A percentile compares a stretch with the other conserved stretches of the same genome.
These are phyloP conservation scores for Eremophila alpestris DNA, from an alignment of 2,797 vertebrate genomes.

Conservation along the genomic window DNA sequence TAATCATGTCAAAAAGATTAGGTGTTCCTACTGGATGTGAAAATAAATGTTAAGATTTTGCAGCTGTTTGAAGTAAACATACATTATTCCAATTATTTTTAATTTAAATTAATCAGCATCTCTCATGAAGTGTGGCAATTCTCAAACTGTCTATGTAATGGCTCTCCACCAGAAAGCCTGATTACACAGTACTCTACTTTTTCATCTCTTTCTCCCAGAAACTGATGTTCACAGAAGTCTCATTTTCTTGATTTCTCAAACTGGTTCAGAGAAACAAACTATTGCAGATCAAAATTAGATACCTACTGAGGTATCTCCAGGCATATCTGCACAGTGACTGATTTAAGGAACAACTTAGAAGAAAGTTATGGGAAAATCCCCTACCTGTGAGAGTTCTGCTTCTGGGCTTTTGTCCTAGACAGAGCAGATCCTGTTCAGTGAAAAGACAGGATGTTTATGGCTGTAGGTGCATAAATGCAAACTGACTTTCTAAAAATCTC, in stretches of 20 bases:
- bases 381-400: background rate
- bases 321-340: background rate
- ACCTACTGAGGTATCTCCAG: background rate
- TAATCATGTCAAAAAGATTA: background rate
- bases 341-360: background rate
- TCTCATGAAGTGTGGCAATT: background rate
- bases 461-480: background rate
- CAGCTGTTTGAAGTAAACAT: background rate
- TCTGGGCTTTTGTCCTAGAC: background rate
- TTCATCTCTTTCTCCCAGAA: background rate
- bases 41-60: constrained; percentile 1
- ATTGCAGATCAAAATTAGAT: background rate
- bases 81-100: background rate
- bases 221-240: background rate
- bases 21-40: background rate
- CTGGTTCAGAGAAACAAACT: background rate
- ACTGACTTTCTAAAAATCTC: background rate
- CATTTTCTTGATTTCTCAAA: background rate
- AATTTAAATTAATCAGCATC: background rate
- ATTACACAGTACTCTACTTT: background rate
- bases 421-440: background rate
- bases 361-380: background rate
- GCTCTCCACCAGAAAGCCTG: background rate
- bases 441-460: background rate
- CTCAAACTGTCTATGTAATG: background rate